phyloP scores from a whole-genome alignment of 2,888 invertebrate genomes.

The Lithosia quadra region DNA sequence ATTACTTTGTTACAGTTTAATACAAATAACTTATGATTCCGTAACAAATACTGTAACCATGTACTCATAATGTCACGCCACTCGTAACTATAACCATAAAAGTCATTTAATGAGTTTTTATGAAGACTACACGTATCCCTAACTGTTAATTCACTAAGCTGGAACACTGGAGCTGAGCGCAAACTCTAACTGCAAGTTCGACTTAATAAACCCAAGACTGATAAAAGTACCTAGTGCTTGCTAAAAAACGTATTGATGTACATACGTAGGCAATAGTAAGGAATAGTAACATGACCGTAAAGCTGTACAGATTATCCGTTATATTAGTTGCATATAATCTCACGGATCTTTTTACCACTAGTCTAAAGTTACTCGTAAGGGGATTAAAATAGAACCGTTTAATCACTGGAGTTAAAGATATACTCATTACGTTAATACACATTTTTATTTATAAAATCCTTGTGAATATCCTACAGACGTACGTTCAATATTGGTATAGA shows the following conservation, averaged over 20 bases:
- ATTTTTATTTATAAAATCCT: background rate
- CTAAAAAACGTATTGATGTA: too few species aligned
- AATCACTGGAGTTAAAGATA: background rate
- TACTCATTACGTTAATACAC: background rate
- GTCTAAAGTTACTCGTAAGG: slow-evolving; percentile 17
- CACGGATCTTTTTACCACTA: slow-evolving; percentile 17
- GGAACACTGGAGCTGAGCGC: background rate
- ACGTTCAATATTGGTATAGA: slow-evolving; percentile 15
- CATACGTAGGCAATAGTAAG: background rate
- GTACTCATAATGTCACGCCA: too few species aligned
- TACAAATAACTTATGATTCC: too few species aligned
- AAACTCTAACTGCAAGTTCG: too few species aligned
- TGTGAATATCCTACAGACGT: background rate
- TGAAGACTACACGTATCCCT: too few species aligned
- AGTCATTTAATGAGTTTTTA: too few species aligned
- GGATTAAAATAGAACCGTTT: slow-evolving; percentile 1
- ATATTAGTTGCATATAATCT: slow-evolving; percentile 14
- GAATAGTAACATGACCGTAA: slow-evolving; percentile 12
- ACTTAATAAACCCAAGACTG: too few species aligned
- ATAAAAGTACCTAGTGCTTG: too few species aligned
- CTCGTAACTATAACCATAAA: too few species aligned
- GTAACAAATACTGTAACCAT: too few species aligned
- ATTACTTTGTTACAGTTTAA: too few species aligned
- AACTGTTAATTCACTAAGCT: background rate
- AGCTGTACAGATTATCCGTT: slow-evolving; percentile 14